A percentile compares a stretch with the other conserved stretches of the same genome.
Evolutionary conservation across 2,888 invertebrate species (phyloP).

Genomic region (Synanthedon myopaeformis): DNA sequence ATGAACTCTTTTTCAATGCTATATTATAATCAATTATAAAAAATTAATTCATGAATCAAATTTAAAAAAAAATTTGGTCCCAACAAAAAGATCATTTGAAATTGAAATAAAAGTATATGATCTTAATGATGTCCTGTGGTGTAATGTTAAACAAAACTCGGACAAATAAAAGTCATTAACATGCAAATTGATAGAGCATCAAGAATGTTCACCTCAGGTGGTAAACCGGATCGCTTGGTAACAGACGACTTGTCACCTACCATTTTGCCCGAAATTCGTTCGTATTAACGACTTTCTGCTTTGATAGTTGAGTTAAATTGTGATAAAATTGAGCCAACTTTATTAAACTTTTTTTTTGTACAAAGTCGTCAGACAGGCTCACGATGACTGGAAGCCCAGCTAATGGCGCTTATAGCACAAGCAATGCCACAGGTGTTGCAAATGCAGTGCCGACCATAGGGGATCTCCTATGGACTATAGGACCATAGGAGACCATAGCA

Average conservation of each 20-base stretch:
- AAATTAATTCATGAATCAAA: too few species aligned
- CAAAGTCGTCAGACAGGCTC: too few species aligned
- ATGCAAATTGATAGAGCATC: slow-evolving; percentile 45
- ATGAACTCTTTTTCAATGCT: background rate
- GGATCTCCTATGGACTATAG: too few species aligned
- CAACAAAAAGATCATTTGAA: background rate
- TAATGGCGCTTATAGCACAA: too few species aligned
- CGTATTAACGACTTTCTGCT: slow-evolving; percentile 30
- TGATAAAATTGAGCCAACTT: too few species aligned
- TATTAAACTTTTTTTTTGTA: too few species aligned
- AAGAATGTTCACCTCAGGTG: slow-evolving; percentile 55
- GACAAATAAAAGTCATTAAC: slow-evolving; percentile 47
- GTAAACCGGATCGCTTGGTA: slow-evolving; percentile 59
- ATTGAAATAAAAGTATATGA: background rate
- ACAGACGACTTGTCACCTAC: slow-evolving; percentile 59
- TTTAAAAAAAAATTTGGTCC: too few species aligned
- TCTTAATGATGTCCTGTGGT: background rate
- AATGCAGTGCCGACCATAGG: too few species aligned
- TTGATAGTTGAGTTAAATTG: background rate
- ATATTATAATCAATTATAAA: too few species aligned
- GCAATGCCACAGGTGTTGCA: too few species aligned
- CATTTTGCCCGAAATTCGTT: slow-evolving; percentile 24
- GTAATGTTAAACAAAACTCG: slow-evolving; percentile 17
- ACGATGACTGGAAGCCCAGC: too few species aligned
- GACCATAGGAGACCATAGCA: too few species aligned